phyloP scores from a whole-genome alignment of 2,888 invertebrate species.

The Stenodera caucasica region DNA sequence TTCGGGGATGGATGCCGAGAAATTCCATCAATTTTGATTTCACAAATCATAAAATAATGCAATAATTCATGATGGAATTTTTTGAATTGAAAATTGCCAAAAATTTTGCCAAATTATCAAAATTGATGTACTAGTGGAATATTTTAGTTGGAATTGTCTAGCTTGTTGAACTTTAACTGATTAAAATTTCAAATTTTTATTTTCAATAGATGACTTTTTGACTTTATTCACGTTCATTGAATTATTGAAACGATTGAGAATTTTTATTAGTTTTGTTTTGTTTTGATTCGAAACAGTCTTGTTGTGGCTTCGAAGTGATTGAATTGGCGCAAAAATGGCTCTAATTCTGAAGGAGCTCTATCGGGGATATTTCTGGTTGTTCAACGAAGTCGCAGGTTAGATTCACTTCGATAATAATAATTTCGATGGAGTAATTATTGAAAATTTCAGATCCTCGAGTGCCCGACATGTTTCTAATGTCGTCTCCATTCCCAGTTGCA shows the following conservation, averaged over 20 bases:
- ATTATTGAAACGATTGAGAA: not conserved
- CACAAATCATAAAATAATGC: too few species aligned
- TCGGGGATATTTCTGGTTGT: conserved; percentile 27
- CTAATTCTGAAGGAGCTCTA: conserved; percentile 29
- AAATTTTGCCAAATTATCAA: too few species aligned
- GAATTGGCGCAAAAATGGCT: conserved; percentile 27
- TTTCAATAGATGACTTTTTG: not conserved
- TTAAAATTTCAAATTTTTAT: not conserved
- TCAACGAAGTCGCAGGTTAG: conserved; percentile 23
- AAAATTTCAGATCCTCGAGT: conserved; percentile 34
- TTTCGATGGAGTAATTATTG: conserved; percentile 8
- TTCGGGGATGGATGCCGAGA: too few species aligned
- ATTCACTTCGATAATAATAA: not conserved
- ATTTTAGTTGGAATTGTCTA: not conserved
- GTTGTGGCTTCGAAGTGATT: too few species aligned
- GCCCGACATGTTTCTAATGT: conserved; percentile 31
- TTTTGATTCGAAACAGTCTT: not conserved
- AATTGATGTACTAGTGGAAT: too few species aligned
- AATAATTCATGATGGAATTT: too few species aligned
- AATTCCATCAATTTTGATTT: too few species aligned
- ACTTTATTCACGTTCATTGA: not conserved
- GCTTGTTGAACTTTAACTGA: not conserved
- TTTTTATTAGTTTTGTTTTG: not conserved
- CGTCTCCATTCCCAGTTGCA: conserved; percentile 50
- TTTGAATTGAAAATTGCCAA: too few species aligned